Evolutionary conservation across 2,888 invertebrate species (phyloP), one percentile per base, ranked within the genome.

Genomic region (Drosophila anomalata): DNA sequence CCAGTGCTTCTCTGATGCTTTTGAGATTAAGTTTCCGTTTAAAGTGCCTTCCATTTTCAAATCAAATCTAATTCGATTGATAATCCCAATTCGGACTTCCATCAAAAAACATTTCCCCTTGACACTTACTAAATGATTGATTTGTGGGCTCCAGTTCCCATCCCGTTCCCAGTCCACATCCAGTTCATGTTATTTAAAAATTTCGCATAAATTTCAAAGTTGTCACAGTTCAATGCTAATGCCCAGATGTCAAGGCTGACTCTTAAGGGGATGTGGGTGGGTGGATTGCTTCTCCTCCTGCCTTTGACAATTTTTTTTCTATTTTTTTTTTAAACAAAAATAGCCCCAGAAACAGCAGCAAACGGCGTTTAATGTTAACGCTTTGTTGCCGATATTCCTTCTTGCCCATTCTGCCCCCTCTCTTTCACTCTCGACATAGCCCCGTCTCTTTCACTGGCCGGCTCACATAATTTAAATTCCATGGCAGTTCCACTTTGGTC

Each of bases 381-480:
- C 71, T 54, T 71, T 70, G 70, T 65, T 72, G 51, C 51, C 57
- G 31, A 29, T 68, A 39, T 47, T 52, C 29, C 33, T 31, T 41
- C 52, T 17, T n/a, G 42, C 54, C 36, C 29, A 9, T 11, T 22
- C 20, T 17, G 2, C 9, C 5, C 46, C 17, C 11, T 52, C 47
- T 29, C 31, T 12, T 5, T n/a, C 9, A 2, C 20, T 0, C 17
- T 14, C 9, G 9, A 4, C 42, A 9, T 12, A 3, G 14, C 14
- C 9, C n/a, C 36, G 26, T 26, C 17, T 12, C 41, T 24, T n/a
- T 24, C 39, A 29, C 7, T 33, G 31, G 22, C 24, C 14, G 11
- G 44, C 31, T 52, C 53, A 70, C 59, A 57, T 74, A 77, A 74
- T 74, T 77, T 71, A 76, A 76, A 77, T 76, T 76, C 74, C 77